Evolutionary conservation across 1,140 invertebrate species (phyloP), one percentile per base, ranked within the genome.

Genomic region (Dendroctonus valens): DNA sequence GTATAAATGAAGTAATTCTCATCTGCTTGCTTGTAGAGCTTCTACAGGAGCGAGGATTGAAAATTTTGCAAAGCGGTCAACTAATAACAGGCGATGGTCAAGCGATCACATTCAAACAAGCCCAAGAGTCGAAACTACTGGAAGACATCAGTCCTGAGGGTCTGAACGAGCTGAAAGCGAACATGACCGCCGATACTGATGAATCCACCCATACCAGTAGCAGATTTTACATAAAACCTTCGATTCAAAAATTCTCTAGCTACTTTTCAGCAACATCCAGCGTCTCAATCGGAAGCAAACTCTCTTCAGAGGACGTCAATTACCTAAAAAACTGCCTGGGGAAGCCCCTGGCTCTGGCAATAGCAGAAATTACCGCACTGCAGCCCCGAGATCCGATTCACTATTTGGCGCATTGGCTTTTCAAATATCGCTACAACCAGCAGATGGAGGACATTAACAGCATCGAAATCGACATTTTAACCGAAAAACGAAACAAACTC

Each of bases 401-500:
- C 63, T 80, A 79, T 62, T 59, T 61, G 12, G 78, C 72, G 5
- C 76, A 78, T 66, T 80, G 78, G 76, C 65, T 80, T 12, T 75
- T 78, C 51, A 79, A 78, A 65, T 80, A 77, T 63, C 68, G 77
- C 11, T 79, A 76, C 52, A 79, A 79, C 67, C 73, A 79, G 59
- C 76, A 78, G 66, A 55, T 73, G 7, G 72, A 74, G 38, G 65
- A 73, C 37, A 39, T 72, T 11, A 70, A 74, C 41, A 73, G 71
- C 49, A 52, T 68, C 5, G 71, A 79, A 68, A 49, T 75, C 40
- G 59, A 12, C 55, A 75, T 40, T 41, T 53, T 79, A 4, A 71
- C 69, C 5, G 58, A 69, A 7, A 73, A 74, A 65, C 69, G 77
- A 51, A 69, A 70, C 3, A 59, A 71, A 50, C 15, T 77, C 0